Evolutionary conservation across 2,888 invertebrate species (phyloP), one percentile per base, ranked within the genome.

Genomic region (Pollenia angustigena): DNA sequence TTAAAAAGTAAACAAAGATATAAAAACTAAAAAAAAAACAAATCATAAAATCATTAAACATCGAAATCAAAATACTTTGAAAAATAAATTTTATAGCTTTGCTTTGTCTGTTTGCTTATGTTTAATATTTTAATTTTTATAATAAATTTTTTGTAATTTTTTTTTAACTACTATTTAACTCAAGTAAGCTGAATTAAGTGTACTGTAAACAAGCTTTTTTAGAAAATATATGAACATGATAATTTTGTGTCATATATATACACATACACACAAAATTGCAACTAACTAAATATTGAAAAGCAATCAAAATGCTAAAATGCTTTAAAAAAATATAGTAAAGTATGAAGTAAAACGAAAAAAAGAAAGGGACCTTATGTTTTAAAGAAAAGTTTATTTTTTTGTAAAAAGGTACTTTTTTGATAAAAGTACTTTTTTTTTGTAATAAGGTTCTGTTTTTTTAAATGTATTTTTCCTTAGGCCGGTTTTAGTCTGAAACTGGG

Each of bases 71-170:
- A 72, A 40, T 56, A 44, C 46, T 18, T 14, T 1, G 60, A 56
- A 60, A 16, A 42, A 79, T 64, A 62, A 48, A 75, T 81, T 80
- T 60, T 81, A 58, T 52, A 78, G 74, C 58, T 86, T 88, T 87
- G 88, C 86, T 88, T 87, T 88, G 87, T 83, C 86, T 85, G 64
- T 81, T 71, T 46, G 64, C 72, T 52, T 40, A 11, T 8, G 16
- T n/a, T 52, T 18, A 46, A 44, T 66, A 23, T 46, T 64, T 46
- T 54, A 46, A 46, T 18, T n/a, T 72, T 48, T 72, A 7, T 56
- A n/a, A n/a, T 48, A 52, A 62, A 46, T 76, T 44, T 48, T 32
- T 48, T 8, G 9, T 16, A 32, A 58, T 23, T 23, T 23, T 60
- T 60, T 14, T 42, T 16, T 23, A 58, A 32, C 58, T 58, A 62